Evolutionary conservation across 2,888 invertebrate species (phyloP), one percentile per base, ranked within the genome.

Genomic region (Diarsia mendica): DNA sequence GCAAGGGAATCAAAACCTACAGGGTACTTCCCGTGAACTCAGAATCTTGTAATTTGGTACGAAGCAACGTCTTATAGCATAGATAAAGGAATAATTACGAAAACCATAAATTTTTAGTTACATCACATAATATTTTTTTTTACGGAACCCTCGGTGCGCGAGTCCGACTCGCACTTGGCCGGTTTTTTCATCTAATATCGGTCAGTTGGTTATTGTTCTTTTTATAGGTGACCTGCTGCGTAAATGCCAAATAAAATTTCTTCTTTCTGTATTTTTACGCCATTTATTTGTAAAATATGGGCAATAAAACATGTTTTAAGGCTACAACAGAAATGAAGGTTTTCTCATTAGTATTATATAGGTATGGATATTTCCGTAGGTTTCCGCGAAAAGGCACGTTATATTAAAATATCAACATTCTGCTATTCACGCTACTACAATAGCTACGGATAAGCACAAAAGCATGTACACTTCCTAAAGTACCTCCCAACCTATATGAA

Each of bases 361-460:
- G n/a, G n/a, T n/a, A 23, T 63, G n/a, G 63, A 63, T 9, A 44
- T 15, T 44, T 44, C 8, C 11, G 1, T 28, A 1, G 15, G 11
- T 51, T 2, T 20, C 39, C 20, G n/a, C 20, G 0, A 23, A 44
- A 71, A 71, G 8, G 11, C 9, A 44, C 20, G 4, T 8, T 18
- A 44, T n/a, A 72, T 11, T n/a, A 28, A 44, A 51, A 28, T 44
- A n/a, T 63, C 46, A 23, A 53, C 46, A 23, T 33, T 15, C n/a
- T n/a, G 2, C 6, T 33, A 55, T 3, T 44, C 11, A 71, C 20
- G 5, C 11, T 18, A 49, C n/a, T 55, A 49, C 28, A 44, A 33
- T 20, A 10, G 49, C 8, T 61, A 51, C 28, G 18, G 58, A 28
- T 64, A 76, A 78, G 63, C 49, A 55, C 48, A 63, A 67, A 76